Percentiles rank a stretch among this genome's conserved stretches.
phyloP scores from a whole-genome alignment of 2,113 vertebrate genomes.

The Apodemus sylvaticus region DNA sequence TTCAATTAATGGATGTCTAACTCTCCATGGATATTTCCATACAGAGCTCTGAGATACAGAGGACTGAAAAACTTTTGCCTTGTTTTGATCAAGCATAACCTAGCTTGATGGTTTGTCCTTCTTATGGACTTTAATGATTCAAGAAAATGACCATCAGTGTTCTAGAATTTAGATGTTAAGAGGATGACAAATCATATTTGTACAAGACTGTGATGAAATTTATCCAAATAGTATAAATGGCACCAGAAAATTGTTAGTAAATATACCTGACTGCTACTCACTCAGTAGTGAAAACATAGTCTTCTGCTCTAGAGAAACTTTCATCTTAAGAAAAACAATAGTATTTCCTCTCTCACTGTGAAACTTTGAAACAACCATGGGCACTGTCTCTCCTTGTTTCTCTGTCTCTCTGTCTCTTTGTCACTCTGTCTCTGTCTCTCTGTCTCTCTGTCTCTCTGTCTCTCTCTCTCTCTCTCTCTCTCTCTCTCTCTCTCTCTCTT shows the following conservation, averaged over 20 bases:
- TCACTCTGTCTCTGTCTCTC: not conserved
- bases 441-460: not conserved
- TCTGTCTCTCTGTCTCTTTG: not conserved
- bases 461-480: not conserved
- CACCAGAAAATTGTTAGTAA: conserved; percentile 54
- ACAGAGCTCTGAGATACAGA: not conserved
- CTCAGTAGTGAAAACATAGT: conserved; percentile 10
- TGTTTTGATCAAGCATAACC: not conserved
- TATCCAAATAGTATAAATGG: conserved; percentile 33
- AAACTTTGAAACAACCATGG: conserved; percentile 7
- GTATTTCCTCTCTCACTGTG: not conserved
- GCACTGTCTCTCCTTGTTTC: not conserved
- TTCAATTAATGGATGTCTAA: not conserved
- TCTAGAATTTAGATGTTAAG: conserved; percentile 29
- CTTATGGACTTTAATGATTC: conserved; percentile 46
- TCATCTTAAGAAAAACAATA: conserved; percentile 57
- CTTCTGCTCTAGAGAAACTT: conserved; percentile 48
- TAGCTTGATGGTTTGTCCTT: not conserved
- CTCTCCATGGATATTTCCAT: not conserved
- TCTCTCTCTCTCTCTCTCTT: not conserved
- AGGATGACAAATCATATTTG: not conserved
- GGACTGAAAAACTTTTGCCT: conserved; percentile 24
- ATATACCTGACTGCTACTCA: conserved; percentile 2
- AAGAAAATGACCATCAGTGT: conserved; percentile 52
- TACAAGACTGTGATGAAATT: not conserved